Evolutionary conservation across 53 echinoderm and acorn worm species (phyloP), one percentile per base, ranked within the genome.

Genomic region (Crossaster papposus): DNA sequence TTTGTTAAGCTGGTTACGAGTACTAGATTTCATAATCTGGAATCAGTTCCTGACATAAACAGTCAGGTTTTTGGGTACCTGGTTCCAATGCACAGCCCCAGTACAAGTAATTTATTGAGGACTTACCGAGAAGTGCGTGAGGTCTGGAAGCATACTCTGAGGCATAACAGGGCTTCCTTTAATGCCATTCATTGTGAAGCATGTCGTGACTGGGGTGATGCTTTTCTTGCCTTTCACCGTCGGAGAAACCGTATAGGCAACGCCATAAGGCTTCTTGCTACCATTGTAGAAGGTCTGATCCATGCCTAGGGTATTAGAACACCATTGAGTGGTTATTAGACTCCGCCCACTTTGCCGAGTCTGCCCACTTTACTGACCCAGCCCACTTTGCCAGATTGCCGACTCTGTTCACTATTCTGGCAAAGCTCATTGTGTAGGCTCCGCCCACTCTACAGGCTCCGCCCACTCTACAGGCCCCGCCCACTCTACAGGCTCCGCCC

Each of bases 131-230:
- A 94, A 96, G 31, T 62, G 62, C 30, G 89, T 91, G 34, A 96
- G 91, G 81, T 96, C 93, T 14, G 96, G 96, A 0, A 96, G 83
- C 44, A 89, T 52, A 30, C 87, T 90, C 84, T 96, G 96, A 29
- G 93, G 85, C 44, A 89, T 28, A 7, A 93, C 80, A 4, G 93
- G 12, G 3, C 71, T 32, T 18, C 58, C 65, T 85, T 83, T 51
- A 84, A 77, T 12, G 93, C 96, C 20, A 89, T 77, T 4, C 58
- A 58, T 58, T 36, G 90, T 44, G 18, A 80, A 77, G 88, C 94
- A 94, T 62, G 91, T 91, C 4, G 82, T 85, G 22, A 80, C 79
- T 22, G 94, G 93, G 5, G 89, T 85, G 28, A 91, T 92, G 52
- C 81, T 91, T 82, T 80, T 89, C 18, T 82, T 78, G 20, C 44